Evolutionary conservation across 2,888 invertebrate genomes (phyloP).

Genomic region (Cloeon dipterum): DNA sequence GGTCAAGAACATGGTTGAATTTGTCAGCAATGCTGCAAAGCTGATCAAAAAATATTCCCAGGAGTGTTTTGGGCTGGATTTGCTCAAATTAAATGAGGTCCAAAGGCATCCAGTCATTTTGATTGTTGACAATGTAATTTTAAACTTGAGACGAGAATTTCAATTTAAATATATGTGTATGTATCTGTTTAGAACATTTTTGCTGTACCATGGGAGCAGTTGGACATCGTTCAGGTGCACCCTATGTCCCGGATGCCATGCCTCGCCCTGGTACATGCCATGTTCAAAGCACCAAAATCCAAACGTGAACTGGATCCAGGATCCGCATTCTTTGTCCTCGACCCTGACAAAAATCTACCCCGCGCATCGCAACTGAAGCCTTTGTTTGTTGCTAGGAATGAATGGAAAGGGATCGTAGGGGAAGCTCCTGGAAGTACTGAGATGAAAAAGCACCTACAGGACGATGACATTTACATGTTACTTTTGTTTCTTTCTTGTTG

Average conservation of each 20-base stretch:
- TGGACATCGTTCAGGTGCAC: neutral
- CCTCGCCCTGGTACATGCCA: neutral
- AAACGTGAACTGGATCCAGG: neutral
- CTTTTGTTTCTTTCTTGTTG: too few species aligned
- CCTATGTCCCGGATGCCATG: neutral
- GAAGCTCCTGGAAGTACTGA: neutral
- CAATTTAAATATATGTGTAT: too few species aligned
- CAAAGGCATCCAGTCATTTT: too few species aligned
- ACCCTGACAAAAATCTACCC: neutral
- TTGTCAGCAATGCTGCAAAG: too few species aligned
- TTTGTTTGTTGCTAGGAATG: neutral
- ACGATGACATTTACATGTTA: slow-evolving; percentile 1
- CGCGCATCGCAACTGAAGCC: neutral
- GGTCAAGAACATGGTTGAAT: too few species aligned
- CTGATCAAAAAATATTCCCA: too few species aligned
- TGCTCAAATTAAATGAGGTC: too few species aligned
- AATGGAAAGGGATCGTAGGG: neutral
- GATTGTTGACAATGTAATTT: too few species aligned
- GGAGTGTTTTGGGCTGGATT: too few species aligned
- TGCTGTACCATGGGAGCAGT: neutral
- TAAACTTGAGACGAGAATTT: too few species aligned
- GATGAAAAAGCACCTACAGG: neutral
- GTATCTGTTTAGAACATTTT: neutral
- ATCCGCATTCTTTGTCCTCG: neutral
- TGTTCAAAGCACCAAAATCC: neutral